Conservation (phyloP, 2,797 vertebrate genomes). For the Spizella passerina region DNA sequence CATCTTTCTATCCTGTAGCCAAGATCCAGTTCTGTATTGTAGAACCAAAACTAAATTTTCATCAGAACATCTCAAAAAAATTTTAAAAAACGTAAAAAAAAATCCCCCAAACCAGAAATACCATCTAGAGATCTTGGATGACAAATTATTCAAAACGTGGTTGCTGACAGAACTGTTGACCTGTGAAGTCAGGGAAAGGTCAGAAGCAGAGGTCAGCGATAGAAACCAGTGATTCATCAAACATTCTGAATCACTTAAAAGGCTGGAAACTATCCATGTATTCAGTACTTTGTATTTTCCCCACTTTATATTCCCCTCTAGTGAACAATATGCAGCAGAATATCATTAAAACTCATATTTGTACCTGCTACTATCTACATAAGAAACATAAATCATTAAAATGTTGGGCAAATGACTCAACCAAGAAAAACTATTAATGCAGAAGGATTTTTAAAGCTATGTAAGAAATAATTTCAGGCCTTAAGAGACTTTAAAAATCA, state of each 20-base stretch:
- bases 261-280: neutral
- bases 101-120: neutral
- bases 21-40: neutral
- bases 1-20: neutral
- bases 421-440: neutral
- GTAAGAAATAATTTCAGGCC: neutral
- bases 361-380: neutral
- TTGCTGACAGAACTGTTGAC: neutral
- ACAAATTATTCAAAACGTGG: neutral
- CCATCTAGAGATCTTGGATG: neutral
- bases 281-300: neutral
- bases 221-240: neutral
- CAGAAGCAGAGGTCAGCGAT: neutral
- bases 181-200: neutral
- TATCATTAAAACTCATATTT: slow-evolving; percentile 14
- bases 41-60: neutral
- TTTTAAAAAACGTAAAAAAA: neutral
- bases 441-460: neutral
- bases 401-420: slow-evolving; percentile 12
- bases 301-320: neutral
- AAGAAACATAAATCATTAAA: slow-evolving; percentile 19
- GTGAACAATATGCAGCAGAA: neutral
- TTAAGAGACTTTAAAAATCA: neutral
- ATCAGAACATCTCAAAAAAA: neutral
- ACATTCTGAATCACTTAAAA: neutral